Conservation (phyloP, 2,113 vertebrate species). For the Vulpes vulpes region DNA sequence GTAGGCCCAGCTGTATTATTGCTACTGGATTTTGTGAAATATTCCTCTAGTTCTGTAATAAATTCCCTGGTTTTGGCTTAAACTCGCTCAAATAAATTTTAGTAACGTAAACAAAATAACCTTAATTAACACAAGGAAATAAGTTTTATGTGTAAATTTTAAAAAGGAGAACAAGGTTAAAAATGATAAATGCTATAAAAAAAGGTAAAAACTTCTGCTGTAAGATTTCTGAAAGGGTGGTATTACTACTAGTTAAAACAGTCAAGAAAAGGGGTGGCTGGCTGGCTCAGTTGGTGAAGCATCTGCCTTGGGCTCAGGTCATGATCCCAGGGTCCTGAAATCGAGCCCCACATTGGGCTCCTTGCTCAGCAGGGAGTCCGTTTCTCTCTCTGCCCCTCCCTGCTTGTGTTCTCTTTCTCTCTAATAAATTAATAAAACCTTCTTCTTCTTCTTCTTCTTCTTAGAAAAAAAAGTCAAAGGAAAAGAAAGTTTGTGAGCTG, state of each 20-base stretch:
- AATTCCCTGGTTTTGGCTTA: conserved; percentile 27
- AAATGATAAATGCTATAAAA: background rate
- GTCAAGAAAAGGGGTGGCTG: background rate
- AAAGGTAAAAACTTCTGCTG: background rate
- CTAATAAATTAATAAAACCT: background rate
- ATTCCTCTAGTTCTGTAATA: background rate
- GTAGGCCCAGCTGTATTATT: background rate
- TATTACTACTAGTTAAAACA: background rate
- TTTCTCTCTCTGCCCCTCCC: background rate
- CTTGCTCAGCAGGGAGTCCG: background rate
- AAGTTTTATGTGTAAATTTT: background rate
- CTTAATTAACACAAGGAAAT: background rate
- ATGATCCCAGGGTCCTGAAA: background rate
- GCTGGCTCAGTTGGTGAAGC: background rate
- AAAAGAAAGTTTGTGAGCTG: background rate
- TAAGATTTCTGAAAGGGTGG: background rate
- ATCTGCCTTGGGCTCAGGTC: background rate
- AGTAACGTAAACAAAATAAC: background rate
- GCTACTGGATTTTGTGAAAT: background rate
- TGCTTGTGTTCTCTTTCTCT: background rate
- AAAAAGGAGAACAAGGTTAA: background rate
- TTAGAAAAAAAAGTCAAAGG: background rate
- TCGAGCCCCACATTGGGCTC: background rate
- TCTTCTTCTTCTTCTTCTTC: no score
- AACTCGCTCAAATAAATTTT: conserved; percentile 3